Base-by-base conservation (phyloP, 1,140 invertebrate genomes). In the Muscidifurax raptorellus region DNA sequence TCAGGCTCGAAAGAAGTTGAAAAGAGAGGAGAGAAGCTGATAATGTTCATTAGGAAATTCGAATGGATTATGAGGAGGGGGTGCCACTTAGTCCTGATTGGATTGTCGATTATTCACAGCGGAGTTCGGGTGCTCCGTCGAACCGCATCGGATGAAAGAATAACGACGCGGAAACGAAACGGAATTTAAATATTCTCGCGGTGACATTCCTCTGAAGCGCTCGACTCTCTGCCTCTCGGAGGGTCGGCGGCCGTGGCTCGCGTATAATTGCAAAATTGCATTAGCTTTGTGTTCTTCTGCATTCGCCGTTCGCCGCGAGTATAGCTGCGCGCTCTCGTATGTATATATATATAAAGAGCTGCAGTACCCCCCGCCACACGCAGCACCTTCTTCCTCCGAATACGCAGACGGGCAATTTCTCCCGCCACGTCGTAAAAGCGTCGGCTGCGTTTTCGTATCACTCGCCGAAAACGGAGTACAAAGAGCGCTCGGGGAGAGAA, bases 201-300 rank as follows among this genome's bases (percentile, higher is more conserved):
- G 80, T 82, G 84, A 79, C 87, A 87, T 87, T 87, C 85, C 86
- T 89, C 87, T 72, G 83, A 77, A 77, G 66, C 66, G 10, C 86
- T 52, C 13, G 13, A 52, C 47, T 74, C 80, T 32, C 71, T 69
- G 27, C 7, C 66, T 82, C 52, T 52, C 22, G 25, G 67, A 52
- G 75, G 44, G 44, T 27, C n/a, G 28, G 40, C 78, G 80, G 78
- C 6, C 22, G n/a, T n/a, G 82, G 83, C 86, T 82, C 86, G 85
- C 85, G 69, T 88, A 87, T 91, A 90, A 90, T 90, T 91, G 88
- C 88, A 90, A 90, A 90, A 91, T 90, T 90, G 89, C 90, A 90
- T 91, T 91, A 90, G 89, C 90, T 90, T 90, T 90, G 89, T 89
- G 89, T 89, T 89, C 88, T 89, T 90, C 87, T 85, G 87, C 78